Evolutionary conservation across 53 echinoderm and acorn worm genomes (phyloP), one percentile per base, ranked within the genome.

Genomic region (Echinarachnius parma): DNA sequence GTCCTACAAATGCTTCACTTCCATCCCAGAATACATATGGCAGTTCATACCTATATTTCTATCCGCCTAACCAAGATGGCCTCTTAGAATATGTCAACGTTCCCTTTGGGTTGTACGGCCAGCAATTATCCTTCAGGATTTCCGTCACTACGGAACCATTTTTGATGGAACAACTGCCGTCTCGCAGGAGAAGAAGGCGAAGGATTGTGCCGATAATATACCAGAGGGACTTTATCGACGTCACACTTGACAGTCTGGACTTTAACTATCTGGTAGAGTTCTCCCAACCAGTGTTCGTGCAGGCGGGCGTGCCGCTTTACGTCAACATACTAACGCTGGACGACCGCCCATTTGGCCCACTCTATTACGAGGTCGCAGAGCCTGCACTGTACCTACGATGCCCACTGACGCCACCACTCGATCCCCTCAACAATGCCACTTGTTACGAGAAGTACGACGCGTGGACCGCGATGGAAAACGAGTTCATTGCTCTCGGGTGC

Each of bases 341-440:
- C 15, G 48, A 47, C 10, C 9, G 2, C 14, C 65, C 65, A 11
- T 19, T 65, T 9, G 48, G 48, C 31, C 57, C 57, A 8, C 19
- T 49, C 50, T 49, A 14, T 19, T 49, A 9, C 50, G 50, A 49
- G 19, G 50, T 49, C 4, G 26, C 28, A 11, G 52, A 34, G 1
- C 68, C 68, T 3, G 35, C 37, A 0, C 21, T 29, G 1, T 50
- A 16, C 50, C 52, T 68, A 2, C 33, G 31, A 29, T 68, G 68
- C 20, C 68, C 68, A 11, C 24, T 50, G 25, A 50, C 50, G 21
- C 68, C 68, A 20, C 31, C 68, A 20, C 16, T 68, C 13, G 48
- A 68, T 33, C 68, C 68, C 3, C 18, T 28, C 19, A 30, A 68
- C 68, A 68, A 68, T 9, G 53, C 36, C 11, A 50, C 52, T 4